Evolutionary conservation across 2,113 vertebrate species (phyloP).

Genomic region (Protomyctophum bolini): DNA sequence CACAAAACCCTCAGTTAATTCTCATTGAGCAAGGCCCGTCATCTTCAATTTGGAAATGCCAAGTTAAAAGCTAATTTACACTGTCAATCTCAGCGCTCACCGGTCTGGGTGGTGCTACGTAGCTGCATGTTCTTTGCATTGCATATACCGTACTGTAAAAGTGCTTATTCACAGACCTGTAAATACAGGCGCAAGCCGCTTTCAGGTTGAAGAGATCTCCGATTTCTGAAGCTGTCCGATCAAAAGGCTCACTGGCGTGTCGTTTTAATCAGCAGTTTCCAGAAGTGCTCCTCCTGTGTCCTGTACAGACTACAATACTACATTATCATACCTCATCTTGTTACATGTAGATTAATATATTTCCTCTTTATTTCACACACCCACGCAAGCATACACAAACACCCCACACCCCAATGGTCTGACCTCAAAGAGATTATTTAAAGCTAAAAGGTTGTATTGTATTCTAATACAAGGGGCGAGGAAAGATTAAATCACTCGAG

Average conservation of each 20-base stretch:
- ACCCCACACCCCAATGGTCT: conserved; percentile 7
- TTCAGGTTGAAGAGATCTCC: conserved; percentile 56
- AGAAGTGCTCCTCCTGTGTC: background rate
- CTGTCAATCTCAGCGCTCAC: conserved; percentile 21
- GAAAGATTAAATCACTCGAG: conserved; percentile 49
- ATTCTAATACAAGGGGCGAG: conserved; percentile 28
- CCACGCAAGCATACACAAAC: background rate
- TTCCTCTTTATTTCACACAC: background rate
- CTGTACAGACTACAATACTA: too few relatives aligned
- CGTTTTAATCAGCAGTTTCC: conserved; percentile 40
- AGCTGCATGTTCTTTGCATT: background rate
- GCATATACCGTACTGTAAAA: background rate
- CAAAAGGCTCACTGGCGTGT: conserved; percentile 56
- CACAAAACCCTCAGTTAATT: conserved; percentile 1
- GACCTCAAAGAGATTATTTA: conserved; percentile 28
- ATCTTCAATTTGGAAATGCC: conserved; percentile 24
- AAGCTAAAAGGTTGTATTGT: conserved; percentile 29
- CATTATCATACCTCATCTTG: background rate
- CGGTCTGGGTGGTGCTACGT: background rate
- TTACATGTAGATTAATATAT: conserved; percentile 15
- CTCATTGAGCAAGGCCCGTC: conserved; percentile 37
- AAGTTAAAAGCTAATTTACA: conserved; percentile 51
- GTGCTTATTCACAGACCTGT: conserved; percentile 5
- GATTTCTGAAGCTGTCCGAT: conserved; percentile 60
- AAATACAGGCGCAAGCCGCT: conserved; percentile 60